Base-by-base conservation (phyloP, 2,113 vertebrate genomes). In the Oplegnathus fasciatus region DNA sequence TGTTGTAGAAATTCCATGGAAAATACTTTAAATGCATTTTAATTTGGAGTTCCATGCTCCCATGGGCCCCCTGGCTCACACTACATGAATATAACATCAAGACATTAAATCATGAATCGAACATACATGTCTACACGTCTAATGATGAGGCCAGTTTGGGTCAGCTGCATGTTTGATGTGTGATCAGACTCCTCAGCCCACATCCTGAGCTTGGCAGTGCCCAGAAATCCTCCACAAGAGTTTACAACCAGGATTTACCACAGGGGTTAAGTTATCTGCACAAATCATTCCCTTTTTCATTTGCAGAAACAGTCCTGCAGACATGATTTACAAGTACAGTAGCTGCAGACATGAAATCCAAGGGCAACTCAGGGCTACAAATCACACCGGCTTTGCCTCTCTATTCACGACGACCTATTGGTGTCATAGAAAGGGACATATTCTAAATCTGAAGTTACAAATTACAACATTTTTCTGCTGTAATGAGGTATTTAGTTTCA, bases 261-360 rank as follows among this genome's bases (percentile, higher is more conserved):
- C 78, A 60, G 65, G 61, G 89, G 89, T 91, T 91, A 91, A 87
- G 84, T 86, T 92, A 85, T 94, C 88, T 64, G 48, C 90, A 91
- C 92, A 92, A 94, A 94, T 94, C 92, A 93, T 88, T 88, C 82
- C 74, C 73, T 83, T 93, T 94, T 94, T 94, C 91, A 95, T 94
- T 93, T 93, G 91, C 87, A 89, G 86, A 89, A 93, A 92, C 88
- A 88, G 88, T 87, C 80, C 77, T 32, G 58, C 78, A 76, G 79
- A 85, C 83, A 86, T 91, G 91, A 94, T 95, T 94, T 94, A 93
- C 86, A 92, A 87, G 86, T 86, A 88, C 84, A 90, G 90, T 86
- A 72, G 86, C 75, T 55, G 83, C 71, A 82, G 75, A 93, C 89
- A 89, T 90, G 88, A 94, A 93, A 91, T 91, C 83, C 90, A 94